Conservation (phyloP, 2,888 invertebrate species). For the Drosophila gaucha region DNA sequence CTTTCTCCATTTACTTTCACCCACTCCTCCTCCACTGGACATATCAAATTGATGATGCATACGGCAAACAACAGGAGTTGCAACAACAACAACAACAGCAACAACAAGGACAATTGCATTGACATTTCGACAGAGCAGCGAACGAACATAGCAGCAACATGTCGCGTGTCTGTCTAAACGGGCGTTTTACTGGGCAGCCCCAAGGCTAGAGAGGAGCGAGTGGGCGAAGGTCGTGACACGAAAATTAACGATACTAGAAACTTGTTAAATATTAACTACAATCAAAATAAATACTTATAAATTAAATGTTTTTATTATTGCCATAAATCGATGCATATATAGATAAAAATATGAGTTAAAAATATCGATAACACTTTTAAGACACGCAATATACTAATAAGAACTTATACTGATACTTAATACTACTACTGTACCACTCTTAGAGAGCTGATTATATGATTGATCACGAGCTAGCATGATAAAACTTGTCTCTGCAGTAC, state of each 20-base stretch:
- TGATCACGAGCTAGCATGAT: too few species aligned
- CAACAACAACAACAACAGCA: constrained; percentile 7
- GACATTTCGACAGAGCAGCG: constrained; percentile 70
- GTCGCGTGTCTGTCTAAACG: constrained; percentile 49
- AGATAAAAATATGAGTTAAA: too few species aligned
- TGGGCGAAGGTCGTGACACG: too few species aligned
- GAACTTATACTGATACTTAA: too few species aligned
- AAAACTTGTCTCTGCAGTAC: too few species aligned
- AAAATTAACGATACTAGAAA: not conserved
- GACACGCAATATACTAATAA: too few species aligned
- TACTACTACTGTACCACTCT: too few species aligned
- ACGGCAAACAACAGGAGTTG: constrained; percentile 60
- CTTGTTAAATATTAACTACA: not conserved
- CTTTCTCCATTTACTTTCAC: constrained; percentile 10
- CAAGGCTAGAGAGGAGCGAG: constrained; percentile 17
- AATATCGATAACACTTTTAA: too few species aligned
- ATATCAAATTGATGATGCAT: constrained; percentile 73
- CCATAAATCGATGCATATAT: too few species aligned
- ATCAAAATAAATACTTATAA: too few species aligned
- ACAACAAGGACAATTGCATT: constrained; percentile 69
- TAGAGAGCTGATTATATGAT: too few species aligned
- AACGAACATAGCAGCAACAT: constrained; percentile 50
- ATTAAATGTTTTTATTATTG: too few species aligned
- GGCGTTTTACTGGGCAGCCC: constrained; percentile 2
- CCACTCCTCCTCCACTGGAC: constrained; percentile 31